Evolutionary conservation across 2,888 invertebrate species (phyloP), one percentile per base, ranked within the genome.

Genomic region (Drosophila imparisetae): DNA sequence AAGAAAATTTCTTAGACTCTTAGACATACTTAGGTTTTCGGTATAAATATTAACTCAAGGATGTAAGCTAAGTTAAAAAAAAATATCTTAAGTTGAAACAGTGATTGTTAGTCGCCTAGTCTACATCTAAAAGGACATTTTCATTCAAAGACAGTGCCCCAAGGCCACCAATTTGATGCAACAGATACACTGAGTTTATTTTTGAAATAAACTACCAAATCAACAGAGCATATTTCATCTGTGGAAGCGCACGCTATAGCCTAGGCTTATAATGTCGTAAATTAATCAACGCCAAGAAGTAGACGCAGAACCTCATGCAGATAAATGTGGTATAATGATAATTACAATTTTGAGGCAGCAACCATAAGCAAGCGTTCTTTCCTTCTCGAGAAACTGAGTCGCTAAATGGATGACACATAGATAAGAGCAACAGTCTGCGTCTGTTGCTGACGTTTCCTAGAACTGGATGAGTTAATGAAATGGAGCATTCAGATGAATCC

Each of bases 301-400:
- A 10, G 52, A 27, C 59, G 49, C 63, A 30, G 30, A 66, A 40
- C 27, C 62, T 62, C 34, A 53, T 50, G 24, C 38, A 76, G 60
- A 80, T 75, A 71, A 45, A 74, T 86, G 83, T 61, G 66, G 69
- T 70, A 81, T 72, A 73, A 86, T 83, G 76, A 89, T 85, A 85
- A 89, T 85, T 89, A 84, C 66, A 81, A 72, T 79, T 86, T 81
- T 59, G 59, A 74, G 53, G 53, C 62, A 66, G 67, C 45, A 75
- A 66, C 75, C 62, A 62, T 67, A 50, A 38, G 15, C 48, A 62
- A 62, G 45, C 57, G 78, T 66, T 8, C 60, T 66, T 66, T 79
- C 69, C 77, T 86, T 86, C 81, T 32, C 55, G 30, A 60, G 75
- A 89, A 89, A 74, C 66, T 59, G 61, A 72, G 60, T 60, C 66